These are phyloP conservation scores for Acestrorhynchus altus DNA, from an alignment of 2,797 vertebrate genomes.

Conservation along the genomic window DNA sequence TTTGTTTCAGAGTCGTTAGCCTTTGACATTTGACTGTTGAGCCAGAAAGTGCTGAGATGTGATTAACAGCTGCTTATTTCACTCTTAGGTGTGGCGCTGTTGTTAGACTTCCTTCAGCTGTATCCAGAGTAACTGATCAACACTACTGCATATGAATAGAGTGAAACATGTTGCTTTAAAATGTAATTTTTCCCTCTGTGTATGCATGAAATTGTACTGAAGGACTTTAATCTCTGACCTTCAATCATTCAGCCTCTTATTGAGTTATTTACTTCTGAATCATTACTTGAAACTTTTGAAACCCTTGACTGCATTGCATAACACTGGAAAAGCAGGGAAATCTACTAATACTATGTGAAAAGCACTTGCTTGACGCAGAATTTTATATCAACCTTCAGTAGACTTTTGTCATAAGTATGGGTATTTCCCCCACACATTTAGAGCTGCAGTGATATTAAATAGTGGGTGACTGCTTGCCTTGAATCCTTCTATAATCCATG, in stretches of 20 bases:
- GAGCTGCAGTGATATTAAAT: background rate
- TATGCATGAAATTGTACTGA: background rate
- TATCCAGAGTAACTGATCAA: background rate
- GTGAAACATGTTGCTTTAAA: background rate
- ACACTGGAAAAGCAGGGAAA: background rate
- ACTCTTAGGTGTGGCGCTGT: background rate
- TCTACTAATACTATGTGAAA: background rate
- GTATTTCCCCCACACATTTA: background rate
- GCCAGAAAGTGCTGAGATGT: constrained; percentile 15
- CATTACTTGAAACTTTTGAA: background rate
- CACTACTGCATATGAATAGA: background rate
- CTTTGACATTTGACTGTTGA: constrained; percentile 51
- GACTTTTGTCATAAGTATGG: background rate
- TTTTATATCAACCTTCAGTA: background rate
- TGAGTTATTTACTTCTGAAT: background rate
- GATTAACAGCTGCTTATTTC: constrained; percentile 16
- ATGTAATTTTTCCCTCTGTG: background rate
- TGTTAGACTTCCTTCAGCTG: background rate
- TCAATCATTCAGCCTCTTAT: too few species aligned
- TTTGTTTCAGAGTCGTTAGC: constrained; percentile 41
- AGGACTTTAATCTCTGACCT: too few species aligned
- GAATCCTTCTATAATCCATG: background rate
- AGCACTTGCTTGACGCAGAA: background rate
- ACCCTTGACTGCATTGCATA: background rate
- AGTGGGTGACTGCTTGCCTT: background rate